Base-by-base conservation (phyloP, 2,113 vertebrate species). In the Tautogolabrus adspersus region DNA sequence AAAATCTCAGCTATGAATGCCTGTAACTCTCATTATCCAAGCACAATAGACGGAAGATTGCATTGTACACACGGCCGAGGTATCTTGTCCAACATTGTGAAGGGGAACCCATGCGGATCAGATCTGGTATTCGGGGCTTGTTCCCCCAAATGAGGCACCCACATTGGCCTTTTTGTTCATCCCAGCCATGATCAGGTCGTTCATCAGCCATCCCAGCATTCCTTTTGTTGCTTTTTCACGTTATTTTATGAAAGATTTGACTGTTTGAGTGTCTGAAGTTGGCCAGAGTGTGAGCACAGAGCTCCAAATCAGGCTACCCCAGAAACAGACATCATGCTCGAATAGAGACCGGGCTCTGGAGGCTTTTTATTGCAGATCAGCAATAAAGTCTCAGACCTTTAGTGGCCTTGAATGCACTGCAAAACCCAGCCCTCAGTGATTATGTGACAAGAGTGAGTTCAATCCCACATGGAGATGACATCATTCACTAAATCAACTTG, bases 41-140 rank as follows among this genome's bases (percentile, higher is more conserved):
- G 75, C 22, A 46, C 40, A 55, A 38, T 59, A 23, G 60, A 70
- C 1, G 22, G 71, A 52, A 72, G 61, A 34, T 51, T 44, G 72
- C 49, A n/a, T 22, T 64, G 47, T 60, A 61, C 12, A 75, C 59
- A 62, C 54, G 76, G 60, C n/a, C 23, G 66, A 58, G 40, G 66
- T 60, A 68, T 81, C 79, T 66, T 79, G 49, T 82, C 62, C 74
- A 56, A 52, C 59, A 56, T 49, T 85, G 86, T 87, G 58, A 83
- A 80, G 79, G 57, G 82, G 85, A 93, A 91, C 74, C 87, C 92
- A 92, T 87, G 93, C 85, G 75, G 77, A 92, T 84, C 73, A 92
- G 89, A 94, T 93, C 73, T 40, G 92, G 89, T 88, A 92, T 94
- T 94, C 86, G 83, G 86, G 71, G 34, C 87, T 81, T 62, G 56